Base-by-base conservation (phyloP, 2,888 invertebrate genomes). In the Seira musarum region DNA sequence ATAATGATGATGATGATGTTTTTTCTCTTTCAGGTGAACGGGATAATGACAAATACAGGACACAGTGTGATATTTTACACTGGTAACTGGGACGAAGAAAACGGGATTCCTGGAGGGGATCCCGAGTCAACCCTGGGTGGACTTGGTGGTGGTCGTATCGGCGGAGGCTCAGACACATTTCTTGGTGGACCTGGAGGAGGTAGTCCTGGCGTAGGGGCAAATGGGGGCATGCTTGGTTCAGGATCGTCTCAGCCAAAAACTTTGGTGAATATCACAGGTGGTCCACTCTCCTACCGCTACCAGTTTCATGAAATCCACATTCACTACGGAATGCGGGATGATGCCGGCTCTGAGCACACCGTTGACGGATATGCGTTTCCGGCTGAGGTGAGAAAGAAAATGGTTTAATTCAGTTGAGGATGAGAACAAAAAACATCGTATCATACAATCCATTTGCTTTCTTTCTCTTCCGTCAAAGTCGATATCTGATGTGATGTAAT, bases 361-460 rank as follows among this genome's bases (percentile, higher is more conserved):
- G 95, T 99, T 88, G 97, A 96, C 88, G 96, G 97, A 85, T 95
- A 96, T 88, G 93, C 96, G 74, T 99, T 99, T 90, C 98, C 99
- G 8, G 98, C 98, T 73, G 99, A 99, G 94, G 98, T 99, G 90
- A 92, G 61, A 35, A 40, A 21, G 22, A 46, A 40, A 40, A 40
- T 40, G 40, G 6, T 40, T 40, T 40, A 40, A 40, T 40, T 40
- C 40, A 8, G 40, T 40, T 30, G 69, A 69, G 57, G 69, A 53
- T 53, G 25, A 53, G 49, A 2, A 25, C 24, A n/a, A 67, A 30
- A 30, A 65, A 67, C 49, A 67, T 49, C 65, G 40, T 13, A 40
- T 13, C 61, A 76, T 46, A 63, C 70, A 71, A 72, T 72, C 80
- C 70, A 75, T 75, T 70, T 80, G 35, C 69, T 71, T 40, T 40